Evolutionary conservation across 2,888 invertebrate species (phyloP), one percentile per base, ranked within the genome.

Genomic region (Epistrophe grossulariae): DNA sequence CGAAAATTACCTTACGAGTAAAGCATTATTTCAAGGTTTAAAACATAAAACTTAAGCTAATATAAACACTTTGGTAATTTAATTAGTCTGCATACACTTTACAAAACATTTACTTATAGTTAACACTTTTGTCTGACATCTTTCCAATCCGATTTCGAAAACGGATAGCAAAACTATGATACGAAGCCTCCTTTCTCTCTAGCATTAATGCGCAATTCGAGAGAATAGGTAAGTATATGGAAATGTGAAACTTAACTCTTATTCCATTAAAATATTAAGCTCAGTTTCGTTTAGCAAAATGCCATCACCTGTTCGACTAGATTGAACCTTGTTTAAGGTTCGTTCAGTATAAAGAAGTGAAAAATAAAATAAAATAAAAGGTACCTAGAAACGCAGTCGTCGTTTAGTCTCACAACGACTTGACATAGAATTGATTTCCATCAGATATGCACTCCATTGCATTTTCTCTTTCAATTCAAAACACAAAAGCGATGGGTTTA

Each of bases 241-340:
- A 24, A 48, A 40, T 52, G 77, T 71, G 84, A 66, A 85, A 81
- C 74, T 52, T 57, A 79, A 81, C 57, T 70, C 78, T 85, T 74
- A 85, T 70, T 79, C 70, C 81, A 78, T 85, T 85, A 81, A 43
- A 85, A 85, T 70, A 78, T 85, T 81, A 79, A 85, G 85, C 85
- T 85, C 78, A 85, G 81, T 85, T 82, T 85, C 74, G 82, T 59
- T 81, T 73, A 78, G 70, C 73, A 78, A 38, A 35, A 74, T 70
- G 62, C 70, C 85, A 62, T 81, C 85, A 85, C 85, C 85, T 81
- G 85, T 81, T 73, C 71, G 70, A 45, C 38, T 17, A 73, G 70
- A 76, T 66, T 87, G 72, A 71, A 64, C 82, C 57, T 64, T 70
- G 52, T 55, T 55, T 28, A 70, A 62, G 15, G 0, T 15, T n/a